Base-by-base conservation (phyloP, 2,113 vertebrate genomes). In the Leucopsar rothschildi region DNA sequence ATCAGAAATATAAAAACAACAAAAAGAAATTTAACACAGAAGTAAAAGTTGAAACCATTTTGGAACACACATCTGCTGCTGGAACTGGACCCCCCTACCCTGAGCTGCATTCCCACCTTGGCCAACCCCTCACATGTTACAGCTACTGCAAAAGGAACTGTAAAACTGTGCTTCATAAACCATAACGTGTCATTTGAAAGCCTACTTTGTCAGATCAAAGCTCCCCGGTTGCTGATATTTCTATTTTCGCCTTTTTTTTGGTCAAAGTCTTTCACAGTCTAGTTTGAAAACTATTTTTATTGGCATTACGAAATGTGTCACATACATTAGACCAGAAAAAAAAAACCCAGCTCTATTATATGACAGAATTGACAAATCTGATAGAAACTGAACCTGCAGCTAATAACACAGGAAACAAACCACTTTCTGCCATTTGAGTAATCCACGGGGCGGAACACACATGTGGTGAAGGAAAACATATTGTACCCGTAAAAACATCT, bases 351-450 rank as follows among this genome's bases (percentile, higher is more conserved):
- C 53, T 44, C 64, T 69, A 75, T 68, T 68, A 79, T 31, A 61
- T 14, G 27, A 79, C 93, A 56, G 39, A 64, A 59, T 31, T 45
- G 86, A 80, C 76, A 94, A 95, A 97, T 90, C 71, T 75, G 86
- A 96, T 78, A 71, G 76, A 80, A 95, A 93, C n/a, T 49, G 90
- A 97, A 96, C 88, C 86, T 86, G 90, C 90, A 90, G 91, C 84
- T 93, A 93, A 93, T 89, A 70, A 78, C 84, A 56, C 2, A 49
- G 83, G 80, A 90, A 93, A 81, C 90, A 92, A 83, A 96, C 29
- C 39, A 5, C 82, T 69, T 72, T 52, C 82, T 88, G 88, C 92
- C 83, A 60, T 59, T 69, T 2, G 4, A 63, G 57, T 11, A 61
- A 86, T 88, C 65, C 92, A 79, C 6, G 0, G 80, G 76, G 86